Percentiles rank a stretch among this genome's conserved stretches.
Evolutionary conservation across 2,797 vertebrate genomes (phyloP).

Genomic region (Hapalemur alaotrensis): DNA sequence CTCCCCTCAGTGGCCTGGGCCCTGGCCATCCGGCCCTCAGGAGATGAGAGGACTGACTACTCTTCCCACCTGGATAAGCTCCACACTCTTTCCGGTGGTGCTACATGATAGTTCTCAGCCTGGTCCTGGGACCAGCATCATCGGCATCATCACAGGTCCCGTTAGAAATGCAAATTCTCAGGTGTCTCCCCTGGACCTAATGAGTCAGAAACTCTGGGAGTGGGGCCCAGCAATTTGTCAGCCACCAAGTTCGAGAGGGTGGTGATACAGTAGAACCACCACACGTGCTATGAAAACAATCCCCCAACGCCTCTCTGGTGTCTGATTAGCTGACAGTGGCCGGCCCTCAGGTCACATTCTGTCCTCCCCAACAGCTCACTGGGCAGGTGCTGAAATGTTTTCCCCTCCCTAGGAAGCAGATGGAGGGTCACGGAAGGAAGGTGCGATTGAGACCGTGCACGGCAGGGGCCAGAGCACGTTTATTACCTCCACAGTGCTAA

Average conservation of each 20-base stretch:
- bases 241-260: background rate
- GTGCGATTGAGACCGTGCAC: rapidly evolving
- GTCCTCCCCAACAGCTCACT: background rate
- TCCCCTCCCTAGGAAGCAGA: background rate
- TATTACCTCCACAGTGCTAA: background rate
- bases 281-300: background rate
- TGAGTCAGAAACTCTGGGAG: background rate
- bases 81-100: background rate
- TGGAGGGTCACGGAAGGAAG: background rate
- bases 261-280: too few relatives aligned
- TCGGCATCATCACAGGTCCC: background rate
- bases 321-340: background rate
- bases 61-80: background rate
- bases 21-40: background rate
- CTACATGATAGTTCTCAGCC: too few relatives aligned
- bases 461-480: background rate
- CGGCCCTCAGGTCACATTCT: background rate
- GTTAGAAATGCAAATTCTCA: background rate
- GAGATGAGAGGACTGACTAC: background rate
- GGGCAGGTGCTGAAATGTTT: background rate
- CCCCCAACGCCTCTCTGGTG: background rate
- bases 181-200: too few relatives aligned
- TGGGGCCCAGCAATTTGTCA: background rate
- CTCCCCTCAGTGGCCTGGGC: background rate
- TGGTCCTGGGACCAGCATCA: background rate